Percentiles rank a stretch among this genome's conserved stretches.
These are phyloP conservation scores for Carcharodon carcharias DNA, from an alignment of 2,797 vertebrate genomes.

Conservation along the genomic window DNA sequence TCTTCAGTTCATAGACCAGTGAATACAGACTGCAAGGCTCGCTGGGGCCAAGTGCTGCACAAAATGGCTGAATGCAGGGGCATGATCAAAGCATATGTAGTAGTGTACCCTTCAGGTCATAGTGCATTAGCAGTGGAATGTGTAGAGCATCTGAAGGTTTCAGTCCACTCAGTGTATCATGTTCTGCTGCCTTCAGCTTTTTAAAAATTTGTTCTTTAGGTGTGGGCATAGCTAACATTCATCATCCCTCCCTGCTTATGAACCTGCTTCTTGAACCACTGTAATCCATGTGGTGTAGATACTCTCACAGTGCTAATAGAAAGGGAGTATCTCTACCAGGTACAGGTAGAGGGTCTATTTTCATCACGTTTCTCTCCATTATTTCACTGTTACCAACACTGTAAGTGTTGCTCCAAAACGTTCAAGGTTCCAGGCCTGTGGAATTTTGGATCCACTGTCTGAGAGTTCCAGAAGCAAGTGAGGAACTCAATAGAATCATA, in stretches of 20 bases:
- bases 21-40: background rate
- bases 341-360: background rate
- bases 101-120: background rate
- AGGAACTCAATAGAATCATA: background rate
- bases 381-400: background rate
- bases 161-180: background rate
- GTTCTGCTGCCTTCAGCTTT: background rate
- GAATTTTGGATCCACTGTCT: background rate
- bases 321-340: background rate
- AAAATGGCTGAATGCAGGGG: background rate
- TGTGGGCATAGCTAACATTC: background rate
- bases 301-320: background rate
- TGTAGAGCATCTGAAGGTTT: background rate
- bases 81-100: background rate
- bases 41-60: background rate
- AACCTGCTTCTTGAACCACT: background rate
- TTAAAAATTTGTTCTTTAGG: background rate
- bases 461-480: background rate
- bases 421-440: background rate
- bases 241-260: background rate
- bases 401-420: fast-evolving
- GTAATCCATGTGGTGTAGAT: background rate
- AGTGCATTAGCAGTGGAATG: background rate
- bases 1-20: too few relatives aligned
- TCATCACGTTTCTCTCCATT: background rate